Evolutionary conservation across 2,797 vertebrate species (phyloP).

Genomic region (Amblyraja radiata): DNA sequence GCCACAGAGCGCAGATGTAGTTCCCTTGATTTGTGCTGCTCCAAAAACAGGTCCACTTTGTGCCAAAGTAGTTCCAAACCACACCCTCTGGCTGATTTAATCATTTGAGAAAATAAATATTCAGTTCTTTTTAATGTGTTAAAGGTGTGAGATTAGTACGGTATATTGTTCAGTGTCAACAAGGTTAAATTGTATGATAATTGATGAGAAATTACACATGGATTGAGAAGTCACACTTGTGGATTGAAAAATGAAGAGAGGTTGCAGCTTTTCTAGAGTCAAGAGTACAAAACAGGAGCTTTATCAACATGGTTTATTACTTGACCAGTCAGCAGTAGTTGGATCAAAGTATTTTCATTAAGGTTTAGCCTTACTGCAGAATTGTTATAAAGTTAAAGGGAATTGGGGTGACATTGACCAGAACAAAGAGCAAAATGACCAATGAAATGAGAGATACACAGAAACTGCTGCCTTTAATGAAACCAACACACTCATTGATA

Average conservation of each 20-base stretch:
- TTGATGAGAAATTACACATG: not conserved
- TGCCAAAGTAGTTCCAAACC: not conserved
- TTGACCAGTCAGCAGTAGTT: not conserved
- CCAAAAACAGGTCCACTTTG: not conserved
- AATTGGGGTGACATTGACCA: not conserved
- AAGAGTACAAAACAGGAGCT: not conserved
- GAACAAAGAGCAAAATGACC: not conserved
- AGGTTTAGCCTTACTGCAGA: not conserved
- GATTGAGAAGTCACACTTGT: not conserved
- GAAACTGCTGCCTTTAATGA: not conserved
- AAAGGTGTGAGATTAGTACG: not conserved
- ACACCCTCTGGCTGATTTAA: not conserved
- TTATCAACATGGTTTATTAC: constrained; percentile 13
- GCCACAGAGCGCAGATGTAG: not conserved
- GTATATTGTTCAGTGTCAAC: not conserved
- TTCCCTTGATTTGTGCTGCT: not conserved
- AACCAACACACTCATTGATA: not conserved
- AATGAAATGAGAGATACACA: not conserved
- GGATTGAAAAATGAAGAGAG: not conserved
- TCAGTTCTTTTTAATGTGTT: not conserved
- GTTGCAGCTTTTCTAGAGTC: not conserved
- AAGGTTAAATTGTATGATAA: constrained; percentile 18
- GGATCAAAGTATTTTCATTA: not conserved
- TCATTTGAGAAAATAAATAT: not conserved
- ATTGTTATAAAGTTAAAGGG: not conserved